Evolutionary conservation across 30 jellyfish, hydroid and myxozoan genomes (phyloP).

Genomic region (Aurelia coerulea): DNA sequence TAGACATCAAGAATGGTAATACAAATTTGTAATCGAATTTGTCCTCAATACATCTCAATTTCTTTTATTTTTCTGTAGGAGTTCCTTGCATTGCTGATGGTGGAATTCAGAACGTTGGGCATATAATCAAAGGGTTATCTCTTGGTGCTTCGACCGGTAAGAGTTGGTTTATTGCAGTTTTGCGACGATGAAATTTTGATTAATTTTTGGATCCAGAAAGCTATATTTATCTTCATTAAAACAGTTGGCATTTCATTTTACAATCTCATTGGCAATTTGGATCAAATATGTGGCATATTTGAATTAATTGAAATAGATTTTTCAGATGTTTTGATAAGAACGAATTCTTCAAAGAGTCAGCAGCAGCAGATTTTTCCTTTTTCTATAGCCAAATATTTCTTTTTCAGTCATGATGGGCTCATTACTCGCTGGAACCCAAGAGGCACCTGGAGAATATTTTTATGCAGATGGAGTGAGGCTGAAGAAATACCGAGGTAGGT

Average conservation of each 20-base stretch:
- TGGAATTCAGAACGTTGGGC: slow-evolving; percentile 97
- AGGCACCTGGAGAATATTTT: slow-evolving; percentile 99
- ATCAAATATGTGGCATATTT: too few species aligned
- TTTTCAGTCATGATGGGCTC: slow-evolving; percentile 99
- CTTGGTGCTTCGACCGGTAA: slow-evolving; percentile 98
- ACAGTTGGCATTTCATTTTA: too few species aligned
- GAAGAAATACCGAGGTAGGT: slow-evolving; percentile 91
- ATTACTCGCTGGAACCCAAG: slow-evolving; percentile 96
- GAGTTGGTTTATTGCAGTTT: not conserved
- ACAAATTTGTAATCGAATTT: too few species aligned
- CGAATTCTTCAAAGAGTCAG: too few species aligned
- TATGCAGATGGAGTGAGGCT: slow-evolving; percentile 95
- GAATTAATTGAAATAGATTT: too few species aligned
- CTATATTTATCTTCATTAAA: too few species aligned
- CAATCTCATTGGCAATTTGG: too few species aligned
- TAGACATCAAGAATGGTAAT: too few species aligned
- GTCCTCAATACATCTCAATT: too few species aligned
- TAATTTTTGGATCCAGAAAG: not conserved
- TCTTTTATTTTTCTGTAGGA: slow-evolving; percentile 23
- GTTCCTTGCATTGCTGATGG: slow-evolving; percentile 99
- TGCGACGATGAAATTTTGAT: not conserved
- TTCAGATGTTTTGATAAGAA: too few species aligned
- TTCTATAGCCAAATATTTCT: not conserved
- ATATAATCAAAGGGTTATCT: slow-evolving; percentile 92
- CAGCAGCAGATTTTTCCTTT: too few species aligned